A percentile compares a stretch with the other conserved stretches of the same genome.
Conservation (phyloP, 2,113 vertebrate genomes). For the Axis porcinus region DNA sequence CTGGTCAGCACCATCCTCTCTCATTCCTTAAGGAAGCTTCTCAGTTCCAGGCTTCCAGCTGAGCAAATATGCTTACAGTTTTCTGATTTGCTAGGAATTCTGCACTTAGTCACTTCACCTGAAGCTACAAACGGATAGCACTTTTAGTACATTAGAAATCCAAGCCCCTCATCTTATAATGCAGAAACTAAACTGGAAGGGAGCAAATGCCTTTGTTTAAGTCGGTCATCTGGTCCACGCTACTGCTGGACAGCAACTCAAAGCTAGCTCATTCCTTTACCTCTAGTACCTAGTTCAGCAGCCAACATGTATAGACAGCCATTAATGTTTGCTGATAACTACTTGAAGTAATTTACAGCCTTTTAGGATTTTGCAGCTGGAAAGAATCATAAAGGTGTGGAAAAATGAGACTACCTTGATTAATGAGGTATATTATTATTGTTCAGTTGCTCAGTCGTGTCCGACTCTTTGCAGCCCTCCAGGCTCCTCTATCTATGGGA, state of each 20-base stretch:
- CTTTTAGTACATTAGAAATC: not conserved
- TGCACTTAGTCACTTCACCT: not conserved
- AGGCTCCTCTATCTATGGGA: not conserved
- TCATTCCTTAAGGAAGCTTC: not conserved
- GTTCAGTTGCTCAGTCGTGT: not conserved
- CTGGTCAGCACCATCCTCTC: not conserved
- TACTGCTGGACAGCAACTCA: not conserved
- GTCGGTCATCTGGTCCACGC: not conserved
- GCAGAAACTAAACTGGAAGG: not conserved
- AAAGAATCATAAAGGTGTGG: not conserved
- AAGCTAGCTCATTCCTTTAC: not conserved
- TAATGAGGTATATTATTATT: not conserved
- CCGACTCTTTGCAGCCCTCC: not conserved
- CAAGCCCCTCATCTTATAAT: not conserved
- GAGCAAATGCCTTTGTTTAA: not conserved
- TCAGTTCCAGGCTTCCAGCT: not conserved
- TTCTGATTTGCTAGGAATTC: constrained; percentile 5
- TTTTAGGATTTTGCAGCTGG: not conserved
- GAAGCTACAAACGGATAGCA: not conserved
- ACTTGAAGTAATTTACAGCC: not conserved
- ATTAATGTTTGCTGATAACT: not conserved
- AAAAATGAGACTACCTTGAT: not conserved
- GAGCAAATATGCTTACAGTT: not conserved
- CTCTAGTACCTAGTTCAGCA: not conserved
- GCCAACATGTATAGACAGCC: not conserved